These are phyloP conservation scores for Fragum sueziense DNA, from an alignment of 2,888 invertebrate genomes.

Conservation along the genomic window DNA sequence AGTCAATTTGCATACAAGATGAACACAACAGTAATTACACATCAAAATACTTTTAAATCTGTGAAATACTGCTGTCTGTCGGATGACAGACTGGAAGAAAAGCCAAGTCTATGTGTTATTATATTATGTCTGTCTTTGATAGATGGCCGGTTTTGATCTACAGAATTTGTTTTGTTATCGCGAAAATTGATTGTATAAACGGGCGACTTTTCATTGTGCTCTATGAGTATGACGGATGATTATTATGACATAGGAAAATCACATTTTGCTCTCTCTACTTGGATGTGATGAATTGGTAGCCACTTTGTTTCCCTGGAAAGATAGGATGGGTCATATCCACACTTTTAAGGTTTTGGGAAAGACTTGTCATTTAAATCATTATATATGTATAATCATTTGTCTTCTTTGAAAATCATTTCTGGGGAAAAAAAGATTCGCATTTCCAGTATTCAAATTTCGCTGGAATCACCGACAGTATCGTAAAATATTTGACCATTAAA, in stretches of 20 bases:
- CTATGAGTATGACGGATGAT: conserved; percentile 42
- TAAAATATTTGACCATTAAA: too few relatives aligned
- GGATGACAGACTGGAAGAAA: conserved; percentile 33
- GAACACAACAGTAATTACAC: conserved; percentile 54
- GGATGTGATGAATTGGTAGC: conserved; percentile 27
- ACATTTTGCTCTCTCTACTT: conserved; percentile 19
- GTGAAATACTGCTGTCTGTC: conserved; percentile 46
- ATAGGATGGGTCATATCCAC: neutral
- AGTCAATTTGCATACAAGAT: conserved; percentile 54
- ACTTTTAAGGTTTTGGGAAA: too few relatives aligned
- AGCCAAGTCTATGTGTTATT: conserved; percentile 54
- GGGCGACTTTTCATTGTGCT: conserved; percentile 36
- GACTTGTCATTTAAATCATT: too few relatives aligned
- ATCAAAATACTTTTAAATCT: conserved; percentile 56
- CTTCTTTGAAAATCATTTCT: too few relatives aligned
- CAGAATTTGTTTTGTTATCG: conserved; percentile 56
- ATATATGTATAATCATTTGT: too few relatives aligned
- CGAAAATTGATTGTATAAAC: conserved; percentile 60
- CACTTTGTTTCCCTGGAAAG: conserved; percentile 7
- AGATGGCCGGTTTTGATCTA: conserved; percentile 55
- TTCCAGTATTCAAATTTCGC: too few relatives aligned
- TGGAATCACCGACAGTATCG: too few relatives aligned
- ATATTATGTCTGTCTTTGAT: conserved; percentile 59
- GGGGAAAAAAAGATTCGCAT: too few relatives aligned
- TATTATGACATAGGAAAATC: conserved; percentile 48